Base-by-base conservation (phyloP, 1,140 invertebrate genomes). In the Diprion similis region DNA sequence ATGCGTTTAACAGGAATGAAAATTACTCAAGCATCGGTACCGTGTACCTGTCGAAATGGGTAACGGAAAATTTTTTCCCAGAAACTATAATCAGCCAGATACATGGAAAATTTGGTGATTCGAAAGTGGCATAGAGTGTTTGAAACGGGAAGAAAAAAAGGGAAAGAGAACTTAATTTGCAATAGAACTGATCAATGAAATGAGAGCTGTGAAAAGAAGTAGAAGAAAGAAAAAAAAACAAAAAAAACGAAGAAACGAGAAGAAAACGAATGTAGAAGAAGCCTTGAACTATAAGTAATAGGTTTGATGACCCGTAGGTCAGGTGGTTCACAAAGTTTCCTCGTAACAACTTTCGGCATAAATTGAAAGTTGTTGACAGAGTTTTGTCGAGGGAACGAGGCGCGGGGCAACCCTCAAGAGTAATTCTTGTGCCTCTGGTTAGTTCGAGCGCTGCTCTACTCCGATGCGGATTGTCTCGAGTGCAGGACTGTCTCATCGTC, bases 321-420 rank as follows among this genome's bases (percentile, higher is more conserved):
- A 67, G 13, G n/a, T 59, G 73, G 70, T 51, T 69, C 70, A 73
- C 76, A 78, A 71, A 76, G 77, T 81, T 81, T 76, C 80, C 76
- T 81, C 80, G 78, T 78, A 80, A 82, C 78, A 77, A 82, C 80
- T 82, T 81, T 80, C 71, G 59, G 80, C 80, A 82, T 84, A 83
- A 83, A 84, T 84, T 83, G 82, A 82, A 84, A 83, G 78, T 83
- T 83, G 82, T 82, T 81, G 78, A 78, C 78, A 78, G 81, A 82
- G 79, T 80, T 79, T 83, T 78, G 67, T 68, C 67, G 67, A 75
- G 71, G 68, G 76, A 74, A 77, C 68, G 76, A 76, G 75, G 67
- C 64, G 75, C 69, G 74, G 68, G 68, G 68, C 46, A 67, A 75
- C 68, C 71, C 68, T 70, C 73, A 75, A 70, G 77, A 68, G 66